These are phyloP conservation scores for Doris montereyensis DNA, from an alignment of 2,888 invertebrate genomes.

Conservation along the genomic window DNA sequence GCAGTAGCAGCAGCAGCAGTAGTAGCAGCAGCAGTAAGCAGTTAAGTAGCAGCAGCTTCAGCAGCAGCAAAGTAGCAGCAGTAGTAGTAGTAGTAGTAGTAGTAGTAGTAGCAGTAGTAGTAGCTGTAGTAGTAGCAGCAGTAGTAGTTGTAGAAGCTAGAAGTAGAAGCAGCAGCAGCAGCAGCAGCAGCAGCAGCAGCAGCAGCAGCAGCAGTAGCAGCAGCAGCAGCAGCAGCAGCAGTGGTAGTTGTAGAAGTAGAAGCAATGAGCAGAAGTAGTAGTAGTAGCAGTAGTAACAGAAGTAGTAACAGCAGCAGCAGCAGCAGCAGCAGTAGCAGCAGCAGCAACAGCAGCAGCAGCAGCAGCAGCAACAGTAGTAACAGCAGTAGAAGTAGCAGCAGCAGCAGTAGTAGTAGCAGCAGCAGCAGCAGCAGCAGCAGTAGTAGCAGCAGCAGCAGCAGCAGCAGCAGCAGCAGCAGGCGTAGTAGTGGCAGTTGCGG, in stretches of 20 bases:
- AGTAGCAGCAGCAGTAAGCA: too few relatives aligned
- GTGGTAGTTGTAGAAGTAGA: background rate
- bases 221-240: background rate
- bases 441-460: background rate
- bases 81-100: background rate
- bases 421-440: background rate
- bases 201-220: background rate
- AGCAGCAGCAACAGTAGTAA: background rate
- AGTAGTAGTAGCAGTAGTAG: background rate
- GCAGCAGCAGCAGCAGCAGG: too few relatives aligned
- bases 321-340: slow-evolving; percentile 1
- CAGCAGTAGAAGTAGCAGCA: slow-evolving; percentile 1
- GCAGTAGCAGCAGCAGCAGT: background rate
- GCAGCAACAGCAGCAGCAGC: slow-evolving; percentile 29
- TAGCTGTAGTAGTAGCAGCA: background rate
- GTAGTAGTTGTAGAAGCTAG: background rate
- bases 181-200: background rate
- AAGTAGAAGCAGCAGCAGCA: slow-evolving; percentile 23
- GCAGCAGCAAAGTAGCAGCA: background rate
- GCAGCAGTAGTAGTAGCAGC: slow-evolving; percentile 16
- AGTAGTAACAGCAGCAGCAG: background rate
- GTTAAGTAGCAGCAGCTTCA: background rate
- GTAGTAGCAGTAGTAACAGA: too few relatives aligned
- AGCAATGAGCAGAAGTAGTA: too few relatives aligned
- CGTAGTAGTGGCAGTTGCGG: background rate